Percentiles rank a stretch among this genome's conserved stretches.
phyloP scores from a whole-genome alignment of 2,113 vertebrate genomes.

The Recurvirostra avosetta region DNA sequence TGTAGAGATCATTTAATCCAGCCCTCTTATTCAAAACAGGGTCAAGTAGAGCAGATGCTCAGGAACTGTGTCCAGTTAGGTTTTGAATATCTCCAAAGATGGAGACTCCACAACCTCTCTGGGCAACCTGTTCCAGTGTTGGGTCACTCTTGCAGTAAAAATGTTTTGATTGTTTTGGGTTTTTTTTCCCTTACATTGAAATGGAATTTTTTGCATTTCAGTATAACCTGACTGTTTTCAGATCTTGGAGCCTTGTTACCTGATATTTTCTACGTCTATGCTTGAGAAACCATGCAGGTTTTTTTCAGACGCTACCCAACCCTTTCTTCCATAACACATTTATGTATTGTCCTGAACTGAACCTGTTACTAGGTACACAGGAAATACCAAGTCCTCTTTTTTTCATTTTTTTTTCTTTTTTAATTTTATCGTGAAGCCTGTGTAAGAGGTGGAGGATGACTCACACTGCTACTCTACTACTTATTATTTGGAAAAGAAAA shows the following conservation, averaged over 20 bases:
- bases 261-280: background rate
- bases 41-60: background rate
- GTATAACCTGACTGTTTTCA: background rate
- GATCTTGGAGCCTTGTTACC: background rate
- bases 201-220: background rate
- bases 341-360: background rate
- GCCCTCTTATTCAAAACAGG: background rate
- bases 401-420: background rate
- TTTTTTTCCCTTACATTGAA: background rate
- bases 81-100: background rate
- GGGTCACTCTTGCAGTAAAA: background rate
- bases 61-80: background rate
- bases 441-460: background rate
- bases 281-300: background rate
- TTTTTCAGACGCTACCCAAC: background rate
- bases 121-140: background rate
- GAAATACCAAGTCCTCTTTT: background rate
- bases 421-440: background rate
- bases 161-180: too few relatives aligned
- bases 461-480: background rate
- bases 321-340: background rate
- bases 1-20: background rate
- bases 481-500: background rate
- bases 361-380: accelerated
- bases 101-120: background rate